Conservation (phyloP, 2,113 vertebrate genomes). For the Pterophyllum scalare region DNA sequence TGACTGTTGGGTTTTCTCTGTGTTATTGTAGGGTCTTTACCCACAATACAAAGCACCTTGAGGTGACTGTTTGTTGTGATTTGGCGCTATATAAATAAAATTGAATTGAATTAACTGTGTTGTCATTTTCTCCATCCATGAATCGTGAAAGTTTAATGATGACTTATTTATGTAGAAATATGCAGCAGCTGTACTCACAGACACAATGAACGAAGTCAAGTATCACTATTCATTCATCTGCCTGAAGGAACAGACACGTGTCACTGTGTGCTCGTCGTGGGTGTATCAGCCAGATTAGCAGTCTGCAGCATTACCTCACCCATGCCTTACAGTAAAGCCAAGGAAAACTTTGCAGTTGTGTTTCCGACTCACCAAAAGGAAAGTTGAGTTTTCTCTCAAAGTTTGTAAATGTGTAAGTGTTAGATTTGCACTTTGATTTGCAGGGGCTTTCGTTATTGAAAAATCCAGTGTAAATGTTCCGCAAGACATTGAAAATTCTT, state of each 20-base stretch:
- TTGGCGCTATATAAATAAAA: no score
- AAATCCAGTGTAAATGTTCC: neutral
- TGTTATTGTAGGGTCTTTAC: no score
- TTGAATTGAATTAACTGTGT: no score
- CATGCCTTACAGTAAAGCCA: neutral
- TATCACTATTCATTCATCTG: no score
- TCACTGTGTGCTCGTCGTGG: neutral
- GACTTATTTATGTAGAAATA: neutral
- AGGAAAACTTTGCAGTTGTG: neutral
- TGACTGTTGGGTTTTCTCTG: no score
- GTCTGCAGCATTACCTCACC: neutral
- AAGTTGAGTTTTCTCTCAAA: neutral
- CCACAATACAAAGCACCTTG: no score
- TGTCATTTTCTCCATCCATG: neutral
- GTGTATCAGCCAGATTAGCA: neutral
- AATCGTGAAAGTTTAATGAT: neutral
- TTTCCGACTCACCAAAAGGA: neutral
- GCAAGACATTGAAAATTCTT: neutral
- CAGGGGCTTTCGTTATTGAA: neutral
- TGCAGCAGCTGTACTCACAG: neutral
- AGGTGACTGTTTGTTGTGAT: no score
- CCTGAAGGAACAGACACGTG: no score
- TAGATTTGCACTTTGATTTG: neutral
- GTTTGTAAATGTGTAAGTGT: neutral
- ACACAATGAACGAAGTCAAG: no score